Percentiles rank a stretch among this genome's conserved stretches.
These are phyloP conservation scores for Molossus molossus DNA, from an alignment of 2,797 vertebrate species.

Conservation along the genomic window DNA sequence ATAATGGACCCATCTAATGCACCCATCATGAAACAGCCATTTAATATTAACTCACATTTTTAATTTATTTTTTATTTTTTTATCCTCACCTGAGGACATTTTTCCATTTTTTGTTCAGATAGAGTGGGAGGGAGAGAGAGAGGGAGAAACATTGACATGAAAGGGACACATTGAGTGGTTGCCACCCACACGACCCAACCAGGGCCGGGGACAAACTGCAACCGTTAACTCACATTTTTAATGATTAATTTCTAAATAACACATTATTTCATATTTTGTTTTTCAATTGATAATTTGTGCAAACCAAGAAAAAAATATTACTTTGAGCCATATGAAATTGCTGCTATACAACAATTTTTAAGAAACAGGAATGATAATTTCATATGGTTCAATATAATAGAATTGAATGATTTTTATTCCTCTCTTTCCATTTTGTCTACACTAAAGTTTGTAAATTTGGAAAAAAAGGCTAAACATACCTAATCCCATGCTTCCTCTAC, in stretches of 20 bases:
- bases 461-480: slow-evolving; percentile 2
- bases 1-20: neutral
- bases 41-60: slow-evolving; percentile 32
- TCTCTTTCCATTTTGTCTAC: neutral
- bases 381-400: slow-evolving; percentile 44
- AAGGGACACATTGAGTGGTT: too few relatives aligned
- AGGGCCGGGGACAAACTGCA: too few relatives aligned
- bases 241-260: slow-evolving; percentile 48
- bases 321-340: slow-evolving; percentile 63
- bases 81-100: too few relatives aligned
- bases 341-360: neutral
- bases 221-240: slow-evolving; percentile 17
- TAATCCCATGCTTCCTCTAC: neutral
- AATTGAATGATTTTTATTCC: slow-evolving; percentile 59
- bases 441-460: slow-evolving; percentile 28
- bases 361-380: slow-evolving; percentile 40
- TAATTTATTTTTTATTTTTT: too few relatives aligned
- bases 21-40: slow-evolving; percentile 24
- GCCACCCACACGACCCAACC: too few relatives aligned
- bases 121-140: too few relatives aligned
- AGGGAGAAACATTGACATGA: too few relatives aligned
- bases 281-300: slow-evolving; percentile 51
- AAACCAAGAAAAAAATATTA: slow-evolving; percentile 47
- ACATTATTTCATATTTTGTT: slow-evolving; percentile 25
- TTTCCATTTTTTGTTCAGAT: too few relatives aligned